Evolutionary conservation across 2,888 invertebrate genomes (phyloP), one percentile per base, ranked within the genome.

Genomic region (Mesorhabditis spiculigera): DNA sequence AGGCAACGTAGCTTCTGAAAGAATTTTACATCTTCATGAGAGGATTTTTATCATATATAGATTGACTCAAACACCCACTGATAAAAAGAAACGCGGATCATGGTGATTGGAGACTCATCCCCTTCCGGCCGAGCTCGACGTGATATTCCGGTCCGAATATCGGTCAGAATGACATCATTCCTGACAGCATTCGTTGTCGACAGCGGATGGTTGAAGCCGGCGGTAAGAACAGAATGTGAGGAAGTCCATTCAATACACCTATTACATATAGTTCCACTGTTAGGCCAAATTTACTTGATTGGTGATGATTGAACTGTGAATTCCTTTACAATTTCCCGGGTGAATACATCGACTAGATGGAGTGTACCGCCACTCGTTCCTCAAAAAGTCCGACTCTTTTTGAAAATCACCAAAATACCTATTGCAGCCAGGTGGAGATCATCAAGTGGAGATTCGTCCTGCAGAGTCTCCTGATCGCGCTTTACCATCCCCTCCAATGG

Each of bases 251-350:
- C 86, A 6, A 86, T 73, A 68, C 80, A 79, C 68, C 81, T 82
- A 65, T 63, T 28, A 28, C 3, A 28, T 28, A 1, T 28, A 1
- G 28, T 28, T 28, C 28, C 28, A 28, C 28, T 1, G 28, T 28
- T 28, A 28, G 28, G 28, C 28, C 28, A 28, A 63, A 67, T 71
- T 58, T 43, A 83, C 86, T 84, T 85, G 50, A 90, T 88, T 67
- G 89, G 86, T 74, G 87, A 88, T 3, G 89, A 87, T 77, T 90
- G 90, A 10, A 90, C 86, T 71, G 88, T 88, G 75, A 89, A 88
- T 82, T 90, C 90, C 73, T 88, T 87, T 69, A 88, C 87, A 58
- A 90, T 85, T 74, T 88, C 86, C 3, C 90, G 89, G 63, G 88
- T 88, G 58, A 89, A 88, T 73, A 90, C 86, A 82, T 90, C 89